Evolutionary conservation across 35 echinoderm and acorn worm species (phyloP).

Genomic region (Heliocidaris tuberculata): DNA sequence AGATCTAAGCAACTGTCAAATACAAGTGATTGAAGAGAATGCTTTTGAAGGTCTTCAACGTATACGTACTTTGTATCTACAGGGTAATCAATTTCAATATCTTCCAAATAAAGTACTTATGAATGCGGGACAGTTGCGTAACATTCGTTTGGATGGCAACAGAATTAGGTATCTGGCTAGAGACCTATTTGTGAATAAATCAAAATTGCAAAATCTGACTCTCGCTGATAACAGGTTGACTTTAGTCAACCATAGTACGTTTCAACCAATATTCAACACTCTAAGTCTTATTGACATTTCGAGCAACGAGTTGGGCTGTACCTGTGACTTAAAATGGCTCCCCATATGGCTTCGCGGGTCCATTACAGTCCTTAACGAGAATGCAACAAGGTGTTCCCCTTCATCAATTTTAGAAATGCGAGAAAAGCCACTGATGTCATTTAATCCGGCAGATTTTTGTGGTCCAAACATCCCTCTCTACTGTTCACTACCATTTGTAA

Average conservation of each 20-base stretch:
- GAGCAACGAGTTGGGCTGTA: neutral
- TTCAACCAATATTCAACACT: neutral
- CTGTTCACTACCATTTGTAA: neutral
- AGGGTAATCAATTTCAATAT: neutral
- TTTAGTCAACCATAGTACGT: neutral
- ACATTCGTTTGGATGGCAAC: neutral
- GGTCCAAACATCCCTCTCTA: neutral
- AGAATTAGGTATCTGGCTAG: neutral
- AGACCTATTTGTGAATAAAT: neutral
- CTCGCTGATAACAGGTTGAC: neutral
- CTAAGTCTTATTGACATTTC: neutral
- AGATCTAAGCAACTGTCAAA: neutral
- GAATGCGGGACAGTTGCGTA: neutral
- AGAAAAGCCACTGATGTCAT: neutral
- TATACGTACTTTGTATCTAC: neutral
- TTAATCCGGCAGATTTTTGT: neutral
- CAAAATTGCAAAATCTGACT: neutral
- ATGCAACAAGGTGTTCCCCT: neutral
- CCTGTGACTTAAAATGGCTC: constrained; percentile 4
- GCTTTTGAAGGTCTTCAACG: neutral
- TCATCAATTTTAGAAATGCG: neutral
- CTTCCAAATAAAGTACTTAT: neutral
- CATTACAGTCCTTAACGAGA: neutral
- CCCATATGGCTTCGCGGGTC: neutral
- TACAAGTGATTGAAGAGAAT: neutral